Conservation (phyloP, 1,140 invertebrate genomes). For the Oedothorax gibbosus region DNA sequence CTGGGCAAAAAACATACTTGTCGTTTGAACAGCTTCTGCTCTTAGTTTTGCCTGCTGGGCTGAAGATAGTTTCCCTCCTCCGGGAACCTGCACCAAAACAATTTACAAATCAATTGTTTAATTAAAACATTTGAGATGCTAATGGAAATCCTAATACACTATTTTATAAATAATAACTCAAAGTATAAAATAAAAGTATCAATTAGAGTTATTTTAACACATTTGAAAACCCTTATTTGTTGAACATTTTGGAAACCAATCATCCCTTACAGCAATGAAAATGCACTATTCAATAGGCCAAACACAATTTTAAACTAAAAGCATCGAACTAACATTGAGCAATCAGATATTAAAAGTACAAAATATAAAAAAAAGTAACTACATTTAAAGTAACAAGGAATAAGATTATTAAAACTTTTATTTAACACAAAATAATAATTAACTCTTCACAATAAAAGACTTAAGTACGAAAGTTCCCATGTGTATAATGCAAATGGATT, state of each 20-base stretch:
- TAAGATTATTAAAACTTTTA: slow-evolving; percentile 6
- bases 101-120: background rate
- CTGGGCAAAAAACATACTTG: slow-evolving; percentile 66
- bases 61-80: slow-evolving; percentile 61
- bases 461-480: slow-evolving; percentile 16
- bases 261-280: too few species aligned
- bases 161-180: background rate
- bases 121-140: background rate
- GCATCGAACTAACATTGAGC: too few species aligned
- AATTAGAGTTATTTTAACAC: too few species aligned
- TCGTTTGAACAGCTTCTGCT: slow-evolving; percentile 66
- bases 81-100: slow-evolving; percentile 47
- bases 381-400: background rate
- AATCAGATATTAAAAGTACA: background rate
- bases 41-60: slow-evolving; percentile 66
- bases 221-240: too few species aligned
- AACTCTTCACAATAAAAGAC: background rate
- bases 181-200: background rate
- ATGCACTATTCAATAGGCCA: background rate
- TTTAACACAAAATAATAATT: background rate
- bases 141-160: background rate
- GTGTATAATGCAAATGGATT: slow-evolving; percentile 20
- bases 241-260: too few species aligned
- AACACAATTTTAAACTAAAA: background rate
- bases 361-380: background rate